phyloP scores from a whole-genome alignment of 2,113 vertebrate species.

The Vulpes vulpes region DNA sequence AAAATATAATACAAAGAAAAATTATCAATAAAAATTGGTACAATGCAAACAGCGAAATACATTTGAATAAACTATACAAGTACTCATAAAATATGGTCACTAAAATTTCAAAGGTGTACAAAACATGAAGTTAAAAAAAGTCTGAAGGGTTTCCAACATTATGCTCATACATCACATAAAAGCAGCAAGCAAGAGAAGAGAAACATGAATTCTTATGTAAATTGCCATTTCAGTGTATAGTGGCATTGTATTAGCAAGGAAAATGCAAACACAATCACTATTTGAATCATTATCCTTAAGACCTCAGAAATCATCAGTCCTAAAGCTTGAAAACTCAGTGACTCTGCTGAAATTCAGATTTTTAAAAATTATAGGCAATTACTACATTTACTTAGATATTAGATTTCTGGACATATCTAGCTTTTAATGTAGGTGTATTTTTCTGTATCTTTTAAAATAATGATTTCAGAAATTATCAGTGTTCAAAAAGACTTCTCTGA shows the following conservation, averaged over 20 bases:
- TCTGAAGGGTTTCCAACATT: background rate
- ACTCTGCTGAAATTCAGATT: background rate
- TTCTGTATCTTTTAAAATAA: conserved; percentile 4
- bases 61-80: background rate
- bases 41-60: conserved; percentile 35
- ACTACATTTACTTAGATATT: conserved; percentile 35
- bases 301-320: background rate
- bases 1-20: conserved; percentile 12
- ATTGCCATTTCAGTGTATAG: background rate
- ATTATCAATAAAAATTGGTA: background rate
- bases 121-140: conserved; percentile 33
- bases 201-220: background rate
- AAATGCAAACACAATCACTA: background rate
- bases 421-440: background rate
- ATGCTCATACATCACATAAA: background rate
- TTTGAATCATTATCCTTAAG: conserved; percentile 34
- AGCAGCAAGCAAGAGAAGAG: background rate
- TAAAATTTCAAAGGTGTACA: conserved; percentile 26
- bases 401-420: background rate
- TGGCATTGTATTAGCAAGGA: background rate
- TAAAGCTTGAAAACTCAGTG: conserved; percentile 13
- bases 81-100: background rate
- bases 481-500: background rate
- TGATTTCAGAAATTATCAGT: conserved; percentile 19
- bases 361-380: background rate